A percentile compares a stretch with the other conserved stretches of the same genome.
These are phyloP conservation scores for Yponomeuta sedellus DNA, from an alignment of 2,888 invertebrate species.

Conservation along the genomic window DNA sequence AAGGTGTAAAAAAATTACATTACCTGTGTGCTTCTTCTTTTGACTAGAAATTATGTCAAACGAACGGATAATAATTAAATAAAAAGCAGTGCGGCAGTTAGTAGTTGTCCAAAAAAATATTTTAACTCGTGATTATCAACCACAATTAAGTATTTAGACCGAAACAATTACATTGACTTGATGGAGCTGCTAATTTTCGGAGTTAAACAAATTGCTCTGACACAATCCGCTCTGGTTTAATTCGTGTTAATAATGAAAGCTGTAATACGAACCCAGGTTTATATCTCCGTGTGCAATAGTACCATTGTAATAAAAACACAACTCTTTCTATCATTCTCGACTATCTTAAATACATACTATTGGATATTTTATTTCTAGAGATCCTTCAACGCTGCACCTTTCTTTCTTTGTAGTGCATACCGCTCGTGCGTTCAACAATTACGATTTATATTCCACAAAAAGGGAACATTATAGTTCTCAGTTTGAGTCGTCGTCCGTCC, in stretches of 20 bases:
- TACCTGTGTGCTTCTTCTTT: conserved; percentile 17
- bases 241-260: neutral
- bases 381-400: conserved; percentile 6
- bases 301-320: too few species aligned
- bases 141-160: conserved; percentile 41
- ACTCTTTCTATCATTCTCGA: neutral
- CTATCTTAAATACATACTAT: neutral
- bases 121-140: conserved; percentile 36
- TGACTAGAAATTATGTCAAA: neutral
- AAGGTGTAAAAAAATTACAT: conserved; percentile 13
- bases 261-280: neutral
- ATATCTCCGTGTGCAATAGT: neutral
- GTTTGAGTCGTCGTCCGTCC: conserved; percentile 8
- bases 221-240: conserved; percentile 5
- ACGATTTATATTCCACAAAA: conserved; percentile 21
- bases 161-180: conserved; percentile 55
- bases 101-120: neutral
- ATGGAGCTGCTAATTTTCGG: conserved; percentile 41
- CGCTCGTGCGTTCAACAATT: conserved; percentile 16
- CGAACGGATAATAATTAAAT: neutral
- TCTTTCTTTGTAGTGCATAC: neutral
- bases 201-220: conserved; percentile 26
- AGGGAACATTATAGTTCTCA: conserved; percentile 14
- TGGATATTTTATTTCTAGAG: neutral
- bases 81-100: neutral